phyloP scores from a whole-genome alignment of 2,888 invertebrate species.

The Syrphus vitripennis region DNA sequence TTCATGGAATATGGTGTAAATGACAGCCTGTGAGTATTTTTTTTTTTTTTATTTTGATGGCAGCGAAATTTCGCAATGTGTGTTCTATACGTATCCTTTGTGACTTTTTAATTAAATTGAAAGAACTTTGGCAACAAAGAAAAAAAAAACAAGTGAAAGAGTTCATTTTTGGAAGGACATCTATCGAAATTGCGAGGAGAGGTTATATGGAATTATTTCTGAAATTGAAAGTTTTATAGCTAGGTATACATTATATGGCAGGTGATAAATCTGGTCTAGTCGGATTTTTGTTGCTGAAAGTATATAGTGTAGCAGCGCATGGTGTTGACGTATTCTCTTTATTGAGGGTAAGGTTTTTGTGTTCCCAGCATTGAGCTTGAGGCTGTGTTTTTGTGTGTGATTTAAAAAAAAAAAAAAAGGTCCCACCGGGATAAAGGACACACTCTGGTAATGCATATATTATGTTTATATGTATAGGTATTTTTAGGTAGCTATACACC shows the following conservation, averaged over 20 bases:
- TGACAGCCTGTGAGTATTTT: conserved; percentile 43
- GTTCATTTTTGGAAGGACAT: background rate
- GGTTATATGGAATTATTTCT: background rate
- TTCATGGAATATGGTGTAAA: conserved; percentile 29
- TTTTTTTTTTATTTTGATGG: no score
- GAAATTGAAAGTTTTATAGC: conserved; percentile 42
- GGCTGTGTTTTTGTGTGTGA: background rate
- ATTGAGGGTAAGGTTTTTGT: background rate
- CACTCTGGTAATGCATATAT: background rate
- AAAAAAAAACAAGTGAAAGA: background rate
- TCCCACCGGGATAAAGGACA: background rate
- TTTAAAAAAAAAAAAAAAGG: no score
- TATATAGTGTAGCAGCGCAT: background rate
- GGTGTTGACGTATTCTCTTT: conserved; percentile 1
- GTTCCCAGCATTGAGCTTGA: background rate
- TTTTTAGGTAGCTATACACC: background rate
- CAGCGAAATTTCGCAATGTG: conserved; percentile 33
- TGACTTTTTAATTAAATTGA: conserved; percentile 61
- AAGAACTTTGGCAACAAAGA: conserved; percentile 35
- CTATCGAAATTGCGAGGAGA: background rate
- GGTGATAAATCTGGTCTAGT: conserved; percentile 15
- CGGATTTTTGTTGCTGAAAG: background rate
- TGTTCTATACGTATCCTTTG: conserved; percentile 39
- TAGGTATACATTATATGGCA: background rate
- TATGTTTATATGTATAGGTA: no score